Evolutionary conservation across 2,113 vertebrate genomes (phyloP).

Genomic region (Crotophaga sulcirostris): DNA sequence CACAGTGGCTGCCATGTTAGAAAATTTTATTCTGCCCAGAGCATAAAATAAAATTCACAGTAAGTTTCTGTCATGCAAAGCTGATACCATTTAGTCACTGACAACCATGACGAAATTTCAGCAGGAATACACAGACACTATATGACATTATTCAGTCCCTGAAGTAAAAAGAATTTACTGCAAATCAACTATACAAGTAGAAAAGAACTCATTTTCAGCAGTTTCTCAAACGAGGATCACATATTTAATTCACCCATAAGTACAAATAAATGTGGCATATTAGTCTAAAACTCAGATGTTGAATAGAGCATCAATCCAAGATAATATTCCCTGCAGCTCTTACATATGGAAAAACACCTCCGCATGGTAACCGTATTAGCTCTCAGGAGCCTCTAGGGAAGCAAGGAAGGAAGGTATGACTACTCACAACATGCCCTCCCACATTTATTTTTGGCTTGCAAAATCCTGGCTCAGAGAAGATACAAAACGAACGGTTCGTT

Average conservation of each 20-base stretch:
- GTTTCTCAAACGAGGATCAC: not conserved
- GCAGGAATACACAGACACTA: not conserved
- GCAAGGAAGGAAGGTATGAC: not conserved
- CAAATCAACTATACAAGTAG: not conserved
- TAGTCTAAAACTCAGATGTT: not conserved
- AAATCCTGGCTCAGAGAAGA: not conserved
- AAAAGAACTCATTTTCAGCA: not conserved
- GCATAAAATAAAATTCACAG: not conserved
- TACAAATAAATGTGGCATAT: not conserved
- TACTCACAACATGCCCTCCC: accelerated
- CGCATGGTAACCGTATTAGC: not conserved
- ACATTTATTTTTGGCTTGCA: not conserved
- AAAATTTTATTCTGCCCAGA: not conserved
- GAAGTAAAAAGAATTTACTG: not conserved
- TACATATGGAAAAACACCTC: not conserved
- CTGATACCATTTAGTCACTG: not conserved
- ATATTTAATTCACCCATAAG: not conserved
- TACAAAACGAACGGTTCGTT: not conserved
- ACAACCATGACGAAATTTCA: not conserved
- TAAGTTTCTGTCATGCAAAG: not conserved
- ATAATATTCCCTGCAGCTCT: not conserved
- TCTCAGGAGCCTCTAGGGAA: not conserved
- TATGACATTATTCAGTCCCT: not conserved
- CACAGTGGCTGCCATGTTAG: not conserved
- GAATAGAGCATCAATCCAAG: not conserved